phyloP scores from a whole-genome alignment of 92 coral and sea anemone species.

The Epizoanthus fatuus region DNA sequence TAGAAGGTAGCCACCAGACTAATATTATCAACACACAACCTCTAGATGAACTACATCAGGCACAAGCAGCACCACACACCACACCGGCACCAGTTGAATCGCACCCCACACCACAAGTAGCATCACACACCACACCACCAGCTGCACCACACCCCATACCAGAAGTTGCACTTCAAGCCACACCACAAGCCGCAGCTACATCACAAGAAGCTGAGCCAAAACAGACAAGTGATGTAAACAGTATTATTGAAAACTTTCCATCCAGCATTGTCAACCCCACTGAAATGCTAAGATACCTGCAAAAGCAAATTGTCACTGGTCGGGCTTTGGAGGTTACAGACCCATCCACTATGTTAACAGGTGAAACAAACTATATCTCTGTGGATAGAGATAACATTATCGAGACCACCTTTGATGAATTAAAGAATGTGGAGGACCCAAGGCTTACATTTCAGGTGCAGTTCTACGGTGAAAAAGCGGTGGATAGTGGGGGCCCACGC shows the following conservation, averaged over 20 bases:
- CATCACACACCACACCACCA: neutral
- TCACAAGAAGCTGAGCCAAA: too few species aligned
- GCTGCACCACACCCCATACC: neutral
- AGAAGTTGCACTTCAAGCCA: neutral
- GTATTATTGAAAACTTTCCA: slow-evolving; percentile 41
- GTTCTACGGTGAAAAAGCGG: slow-evolving; percentile 68
- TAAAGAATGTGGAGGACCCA: slow-evolving; percentile 47
- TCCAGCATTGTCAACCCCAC: slow-evolving; percentile 49
- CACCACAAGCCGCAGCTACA: neutral
- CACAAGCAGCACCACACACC: too few species aligned
- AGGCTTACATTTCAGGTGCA: slow-evolving; percentile 60
- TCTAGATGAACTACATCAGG: too few species aligned
- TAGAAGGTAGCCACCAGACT: neutral
- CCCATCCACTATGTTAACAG: slow-evolving; percentile 33
- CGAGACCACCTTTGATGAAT: slow-evolving; percentile 72
- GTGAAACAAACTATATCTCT: slow-evolving; percentile 71
- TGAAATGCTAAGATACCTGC: slow-evolving; percentile 68
- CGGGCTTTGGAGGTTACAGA: slow-evolving; percentile 65
- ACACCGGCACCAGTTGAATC: neutral
- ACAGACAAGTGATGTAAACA: neutral
- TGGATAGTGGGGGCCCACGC: slow-evolving; percentile 69
- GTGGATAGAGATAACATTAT: slow-evolving; percentile 71
- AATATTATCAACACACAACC: too few species aligned
- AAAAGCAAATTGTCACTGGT: slow-evolving; percentile 62
- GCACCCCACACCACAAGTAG: neutral